These are phyloP conservation scores for Marcusenius ussheri DNA, from an alignment of 2,113 vertebrate species.

Conservation along the genomic window DNA sequence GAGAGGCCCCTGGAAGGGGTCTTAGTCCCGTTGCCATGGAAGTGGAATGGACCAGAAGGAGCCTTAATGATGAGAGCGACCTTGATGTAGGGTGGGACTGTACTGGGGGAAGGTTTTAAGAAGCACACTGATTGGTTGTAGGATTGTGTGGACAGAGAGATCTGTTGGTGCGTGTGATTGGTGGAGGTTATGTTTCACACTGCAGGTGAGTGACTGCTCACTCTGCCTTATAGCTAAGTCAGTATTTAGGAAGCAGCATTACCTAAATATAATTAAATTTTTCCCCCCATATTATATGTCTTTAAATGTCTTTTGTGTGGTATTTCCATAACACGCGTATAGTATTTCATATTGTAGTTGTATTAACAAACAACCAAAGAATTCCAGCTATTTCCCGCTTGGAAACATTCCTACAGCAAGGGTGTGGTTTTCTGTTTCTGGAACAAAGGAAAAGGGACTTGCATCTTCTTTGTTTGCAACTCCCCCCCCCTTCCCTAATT, in stretches of 20 bases:
- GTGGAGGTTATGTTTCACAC: not conserved
- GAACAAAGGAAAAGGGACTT: conserved; percentile 10
- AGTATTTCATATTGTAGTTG: not conserved
- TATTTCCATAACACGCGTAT: not conserved
- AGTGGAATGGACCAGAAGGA: conserved; percentile 35
- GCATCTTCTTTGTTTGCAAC: conserved; percentile 40
- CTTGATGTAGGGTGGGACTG: not conserved
- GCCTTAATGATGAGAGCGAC: not conserved
- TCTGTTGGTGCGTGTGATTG: not conserved
- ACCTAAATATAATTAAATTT: not conserved
- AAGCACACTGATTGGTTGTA: not conserved
- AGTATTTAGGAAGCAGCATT: not conserved
- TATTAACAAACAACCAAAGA: not conserved
- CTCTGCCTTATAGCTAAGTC: not conserved
- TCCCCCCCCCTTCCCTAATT: conserved; percentile 41
- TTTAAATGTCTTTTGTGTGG: not conserved
- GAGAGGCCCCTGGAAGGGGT: conserved; percentile 19
- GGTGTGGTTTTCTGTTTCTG: conserved; percentile 43
- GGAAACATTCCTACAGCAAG: conserved; percentile 53
- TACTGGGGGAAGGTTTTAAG: not conserved
- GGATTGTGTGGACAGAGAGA: not conserved
- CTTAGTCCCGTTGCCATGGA: conserved; percentile 40
- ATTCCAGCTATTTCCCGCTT: not conserved
- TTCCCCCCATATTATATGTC: not conserved
- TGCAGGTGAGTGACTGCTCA: not conserved